A percentile compares a stretch with the other conserved stretches of the same genome.
These are phyloP conservation scores for Rhinopomastus cyanomelas DNA, from an alignment of 2,113 vertebrate species.

Conservation along the genomic window DNA sequence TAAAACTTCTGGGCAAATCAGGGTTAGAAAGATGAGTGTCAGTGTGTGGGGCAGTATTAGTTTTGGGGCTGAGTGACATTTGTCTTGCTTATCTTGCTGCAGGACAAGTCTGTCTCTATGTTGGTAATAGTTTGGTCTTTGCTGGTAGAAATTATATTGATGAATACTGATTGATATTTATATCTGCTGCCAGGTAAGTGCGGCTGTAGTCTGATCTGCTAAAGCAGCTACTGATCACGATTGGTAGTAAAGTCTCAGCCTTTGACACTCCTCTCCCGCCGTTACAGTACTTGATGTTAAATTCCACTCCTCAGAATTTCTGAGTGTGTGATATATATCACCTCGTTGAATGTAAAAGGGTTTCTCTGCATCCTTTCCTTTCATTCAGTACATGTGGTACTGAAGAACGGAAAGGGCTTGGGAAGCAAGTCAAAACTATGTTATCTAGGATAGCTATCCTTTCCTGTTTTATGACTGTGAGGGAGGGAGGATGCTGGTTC, in stretches of 20 bases:
- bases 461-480: background rate
- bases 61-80: background rate
- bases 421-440: background rate
- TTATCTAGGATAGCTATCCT: background rate
- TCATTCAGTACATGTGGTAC: background rate
- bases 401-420: background rate
- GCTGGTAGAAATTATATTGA: background rate
- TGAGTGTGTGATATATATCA: background rate
- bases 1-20: background rate
- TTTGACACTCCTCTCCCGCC: background rate
- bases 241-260: background rate
- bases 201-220: background rate
- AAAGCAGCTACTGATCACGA: background rate
- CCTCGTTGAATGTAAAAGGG: background rate
- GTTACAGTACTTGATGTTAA: background rate
- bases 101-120: background rate
- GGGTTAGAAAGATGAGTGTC: background rate
- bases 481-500: background rate
- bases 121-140: background rate
- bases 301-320: background rate
- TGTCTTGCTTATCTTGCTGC: background rate
- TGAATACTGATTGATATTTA: background rate
- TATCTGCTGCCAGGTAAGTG: background rate
- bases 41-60: rapidly evolving
- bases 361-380: background rate